Conservation (phyloP, 1,140 invertebrate species). For the Spodoptera frugiperda region DNA sequence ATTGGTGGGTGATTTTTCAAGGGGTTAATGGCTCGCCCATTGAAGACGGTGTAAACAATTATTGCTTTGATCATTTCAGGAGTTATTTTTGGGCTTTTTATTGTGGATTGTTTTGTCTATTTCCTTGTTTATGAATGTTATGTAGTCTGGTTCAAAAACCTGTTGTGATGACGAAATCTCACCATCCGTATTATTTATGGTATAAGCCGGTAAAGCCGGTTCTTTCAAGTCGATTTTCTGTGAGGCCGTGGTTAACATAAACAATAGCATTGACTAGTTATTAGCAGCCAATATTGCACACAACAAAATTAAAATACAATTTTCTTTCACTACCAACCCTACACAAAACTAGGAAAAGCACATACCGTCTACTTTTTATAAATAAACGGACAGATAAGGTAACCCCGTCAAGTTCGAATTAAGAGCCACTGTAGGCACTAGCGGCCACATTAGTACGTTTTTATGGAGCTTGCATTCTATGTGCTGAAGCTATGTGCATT, state of each 20-base stretch:
- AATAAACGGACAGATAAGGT: constrained; percentile 33
- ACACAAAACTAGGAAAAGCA: constrained; percentile 30
- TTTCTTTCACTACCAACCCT: neutral
- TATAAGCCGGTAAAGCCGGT: no score
- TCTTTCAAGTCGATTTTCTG: no score
- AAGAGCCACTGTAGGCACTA: constrained; percentile 47
- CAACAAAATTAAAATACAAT: neutral
- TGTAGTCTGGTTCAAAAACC: no score
- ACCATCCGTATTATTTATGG: no score
- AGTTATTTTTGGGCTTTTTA: neutral
- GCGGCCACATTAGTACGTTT: constrained; percentile 30
- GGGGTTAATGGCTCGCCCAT: no score
- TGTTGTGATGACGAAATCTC: no score
- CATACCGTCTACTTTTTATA: constrained; percentile 45
- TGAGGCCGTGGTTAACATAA: no score
- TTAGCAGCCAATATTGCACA: no score
- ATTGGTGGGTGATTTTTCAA: no score
- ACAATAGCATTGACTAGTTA: no score
- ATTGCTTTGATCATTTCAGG: neutral
- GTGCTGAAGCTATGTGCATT: constrained; percentile 4
- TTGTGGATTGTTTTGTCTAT: neutral
- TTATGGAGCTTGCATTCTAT: constrained; percentile 33
- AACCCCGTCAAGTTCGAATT: constrained; percentile 51
- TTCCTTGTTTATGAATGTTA: neutral
- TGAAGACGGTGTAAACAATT: no score